These are phyloP conservation scores for Stenolophus ochropezus DNA, from an alignment of 2,888 invertebrate genomes.

Conservation along the genomic window DNA sequence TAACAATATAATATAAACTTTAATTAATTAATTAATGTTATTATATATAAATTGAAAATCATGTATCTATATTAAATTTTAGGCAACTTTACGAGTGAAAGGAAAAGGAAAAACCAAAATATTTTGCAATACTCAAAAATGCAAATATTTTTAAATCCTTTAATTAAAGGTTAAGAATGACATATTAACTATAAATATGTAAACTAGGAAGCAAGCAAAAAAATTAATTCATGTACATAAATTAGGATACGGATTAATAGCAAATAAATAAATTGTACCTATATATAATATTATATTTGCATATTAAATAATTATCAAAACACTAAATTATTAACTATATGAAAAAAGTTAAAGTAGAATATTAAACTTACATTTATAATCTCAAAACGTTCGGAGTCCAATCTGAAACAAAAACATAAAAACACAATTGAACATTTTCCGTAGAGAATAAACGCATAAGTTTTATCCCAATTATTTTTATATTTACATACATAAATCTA, in stretches of 20 bases:
- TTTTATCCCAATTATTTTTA: background rate
- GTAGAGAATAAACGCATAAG: background rate
- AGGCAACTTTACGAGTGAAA: too few species aligned
- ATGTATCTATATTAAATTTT: conserved; percentile 3
- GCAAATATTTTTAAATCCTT: conserved; percentile 15
- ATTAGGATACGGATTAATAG: background rate
- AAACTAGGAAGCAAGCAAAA: conserved; percentile 44
- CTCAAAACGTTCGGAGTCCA: conserved; percentile 88
- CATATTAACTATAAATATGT: conserved; percentile 48
- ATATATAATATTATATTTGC: background rate
- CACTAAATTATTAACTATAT: background rate
- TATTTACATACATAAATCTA: background rate
- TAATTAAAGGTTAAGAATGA: conserved; percentile 7
- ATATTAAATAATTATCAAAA: background rate
- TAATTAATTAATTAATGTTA: too few species aligned
- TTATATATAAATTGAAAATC: too few species aligned
- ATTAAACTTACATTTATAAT: conserved; percentile 89
- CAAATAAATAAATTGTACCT: background rate
- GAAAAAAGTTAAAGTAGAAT: background rate
- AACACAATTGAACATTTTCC: background rate
- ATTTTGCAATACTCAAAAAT: background rate
- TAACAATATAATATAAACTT: too few species aligned
- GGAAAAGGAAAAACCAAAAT: background rate
- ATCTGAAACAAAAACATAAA: conserved; percentile 74
- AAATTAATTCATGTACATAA: conserved; percentile 22